A percentile compares a stretch with the other conserved stretches of the same genome.
Evolutionary conservation across 2,888 invertebrate species (phyloP).

Genomic region (Antheraea assamensis): DNA sequence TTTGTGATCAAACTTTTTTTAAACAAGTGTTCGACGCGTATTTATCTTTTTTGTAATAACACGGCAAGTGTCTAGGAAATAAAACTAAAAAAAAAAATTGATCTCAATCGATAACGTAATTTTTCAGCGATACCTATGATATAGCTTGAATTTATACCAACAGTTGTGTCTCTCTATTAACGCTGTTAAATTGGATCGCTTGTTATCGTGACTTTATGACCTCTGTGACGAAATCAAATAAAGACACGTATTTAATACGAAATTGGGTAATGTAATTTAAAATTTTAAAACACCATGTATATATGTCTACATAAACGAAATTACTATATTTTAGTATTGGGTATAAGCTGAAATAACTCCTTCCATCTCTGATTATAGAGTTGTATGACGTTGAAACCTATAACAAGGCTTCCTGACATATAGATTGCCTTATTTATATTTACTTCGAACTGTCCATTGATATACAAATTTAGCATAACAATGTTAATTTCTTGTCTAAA

Average conservation of each 20-base stretch:
- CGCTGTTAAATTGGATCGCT: background rate
- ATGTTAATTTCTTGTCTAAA: slow-evolving; percentile 18
- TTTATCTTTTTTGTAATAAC: too few relatives aligned
- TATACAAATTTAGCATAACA: slow-evolving; percentile 13
- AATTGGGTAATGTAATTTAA: background rate
- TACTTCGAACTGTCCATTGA: slow-evolving; percentile 22
- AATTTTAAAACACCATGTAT: background rate
- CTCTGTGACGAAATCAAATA: background rate
- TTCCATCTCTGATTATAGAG: background rate
- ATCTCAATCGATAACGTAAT: too few relatives aligned
- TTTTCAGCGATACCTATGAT: too few relatives aligned
- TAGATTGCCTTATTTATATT: slow-evolving; percentile 13
- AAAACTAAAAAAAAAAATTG: too few relatives aligned
- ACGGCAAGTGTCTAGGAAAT: too few relatives aligned
- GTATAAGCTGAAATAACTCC: background rate
- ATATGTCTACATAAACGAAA: too few relatives aligned
- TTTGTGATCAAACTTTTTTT: too few relatives aligned
- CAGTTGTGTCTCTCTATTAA: background rate
- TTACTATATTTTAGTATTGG: too few relatives aligned
- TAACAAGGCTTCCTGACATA: slow-evolving; percentile 4
- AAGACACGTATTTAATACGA: background rate
- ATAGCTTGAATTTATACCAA: too few relatives aligned
- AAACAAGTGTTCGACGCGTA: too few relatives aligned
- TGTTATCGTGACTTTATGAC: background rate
- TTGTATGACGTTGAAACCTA: slow-evolving; percentile 13